Evolutionary conservation across 1,140 invertebrate species (phyloP), one percentile per base, ranked within the genome.

Genomic region (Bombus soroeensis): DNA sequence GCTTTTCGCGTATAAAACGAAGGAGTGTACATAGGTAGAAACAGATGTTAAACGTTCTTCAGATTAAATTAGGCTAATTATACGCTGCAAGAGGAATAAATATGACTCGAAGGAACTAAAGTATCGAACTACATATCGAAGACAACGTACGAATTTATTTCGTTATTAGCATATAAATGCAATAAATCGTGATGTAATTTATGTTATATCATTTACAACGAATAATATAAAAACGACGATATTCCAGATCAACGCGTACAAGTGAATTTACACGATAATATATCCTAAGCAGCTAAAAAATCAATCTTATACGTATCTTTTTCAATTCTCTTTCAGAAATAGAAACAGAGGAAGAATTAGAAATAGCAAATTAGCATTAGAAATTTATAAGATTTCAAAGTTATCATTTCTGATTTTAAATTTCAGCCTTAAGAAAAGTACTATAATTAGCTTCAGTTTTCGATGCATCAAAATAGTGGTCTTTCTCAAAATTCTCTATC

Each of bases 21-120:
- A 34, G 8, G 15, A 68, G 32, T 22, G 57, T 28, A 28, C 57
- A 34, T 18, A 32, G n/a, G n/a, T 18, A 32, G n/a, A 68, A 22
- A 34, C 32, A 18, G 62, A 32, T n/a, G n/a, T 32, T 64, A n/a
- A 64, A 32, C 13, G 32, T 68, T 68, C n/a, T 34, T 18, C 64
- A 68, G 64, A 34, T 34, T 68, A 68, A 68, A 68, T 68, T 68
- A 34, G 64, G 32, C 6, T 68, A 68, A 68, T 34, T 68, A 68
- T 9, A 68, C 8, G 8, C 66, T 3, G 66, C 32, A 8, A 32
- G 32, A 1, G 32, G 66, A 34, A 68, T 34, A 34, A 68, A 68
- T 34, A 22, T 37, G 8, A 68, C 32, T 68, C 32, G 32, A 68
- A 68, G 32, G 32, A 22, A 10, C 32, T 22, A 34, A 22, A 32